Evolutionary conservation across 2,888 invertebrate genomes (phyloP).

Genomic region (Ormyrus thymus): DNA sequence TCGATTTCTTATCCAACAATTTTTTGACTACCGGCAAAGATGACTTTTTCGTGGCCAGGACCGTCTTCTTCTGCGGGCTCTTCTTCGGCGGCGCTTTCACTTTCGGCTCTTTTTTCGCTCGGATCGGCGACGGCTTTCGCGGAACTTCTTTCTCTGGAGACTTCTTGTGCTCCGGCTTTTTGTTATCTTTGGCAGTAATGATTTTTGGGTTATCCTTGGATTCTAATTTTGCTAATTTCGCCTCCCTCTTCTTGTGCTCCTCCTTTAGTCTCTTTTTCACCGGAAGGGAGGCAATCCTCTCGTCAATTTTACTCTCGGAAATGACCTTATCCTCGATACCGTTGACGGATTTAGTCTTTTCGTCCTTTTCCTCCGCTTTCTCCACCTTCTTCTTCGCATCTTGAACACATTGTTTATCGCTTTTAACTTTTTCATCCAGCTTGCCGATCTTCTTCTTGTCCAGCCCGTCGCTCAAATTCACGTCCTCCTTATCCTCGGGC

Average conservation of each 20-base stretch:
- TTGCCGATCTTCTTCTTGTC: constrained; percentile 65
- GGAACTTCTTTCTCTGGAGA: constrained; percentile 63
- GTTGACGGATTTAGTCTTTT: constrained; percentile 2
- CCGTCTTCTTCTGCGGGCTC: constrained; percentile 64
- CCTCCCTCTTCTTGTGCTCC: constrained; percentile 68
- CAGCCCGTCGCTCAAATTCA: constrained; percentile 56
- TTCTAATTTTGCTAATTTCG: constrained; percentile 65
- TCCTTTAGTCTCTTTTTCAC: constrained; percentile 61
- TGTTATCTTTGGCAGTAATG: constrained; percentile 67
- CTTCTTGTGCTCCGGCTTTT: constrained; percentile 67
- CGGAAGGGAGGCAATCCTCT: constrained; percentile 37
- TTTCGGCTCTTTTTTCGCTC: constrained; percentile 64
- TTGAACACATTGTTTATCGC: constrained; percentile 64
- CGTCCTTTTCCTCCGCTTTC: constrained; percentile 59
- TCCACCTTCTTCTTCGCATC: constrained; percentile 64
- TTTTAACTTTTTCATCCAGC: constrained; percentile 63
- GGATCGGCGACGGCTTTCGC: constrained; percentile 54
- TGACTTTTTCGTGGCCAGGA: constrained; percentile 66
- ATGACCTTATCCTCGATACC: constrained; percentile 29
- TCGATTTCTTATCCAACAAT: constrained; percentile 69
- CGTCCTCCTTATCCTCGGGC: constrained; percentile 58
- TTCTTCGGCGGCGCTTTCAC: constrained; percentile 65
- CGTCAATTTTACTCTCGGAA: constrained; percentile 32
- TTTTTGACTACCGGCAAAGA: constrained; percentile 67
- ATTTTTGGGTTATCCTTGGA: constrained; percentile 65